Conservation (phyloP, 2,797 vertebrate species). For the Linurgus olivaceus region DNA sequence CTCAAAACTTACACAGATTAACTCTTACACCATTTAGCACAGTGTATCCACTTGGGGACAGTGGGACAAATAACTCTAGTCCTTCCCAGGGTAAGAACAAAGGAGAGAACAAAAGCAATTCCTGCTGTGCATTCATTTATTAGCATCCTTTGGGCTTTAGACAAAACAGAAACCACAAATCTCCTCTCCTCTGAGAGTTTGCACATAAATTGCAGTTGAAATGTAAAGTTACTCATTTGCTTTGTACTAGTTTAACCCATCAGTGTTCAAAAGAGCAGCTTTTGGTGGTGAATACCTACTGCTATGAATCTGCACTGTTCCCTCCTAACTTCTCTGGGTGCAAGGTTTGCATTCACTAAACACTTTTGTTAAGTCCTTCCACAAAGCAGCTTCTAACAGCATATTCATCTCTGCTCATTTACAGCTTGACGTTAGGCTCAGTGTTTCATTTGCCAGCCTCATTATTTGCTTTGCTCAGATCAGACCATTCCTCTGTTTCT, state of each 20-base stretch:
- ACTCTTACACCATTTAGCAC: neutral
- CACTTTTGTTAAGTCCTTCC: neutral
- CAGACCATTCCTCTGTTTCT: conserved; percentile 5
- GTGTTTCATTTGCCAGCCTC: conserved; percentile 3
- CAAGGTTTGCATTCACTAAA: neutral
- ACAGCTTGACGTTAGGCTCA: neutral
- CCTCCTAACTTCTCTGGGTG: neutral
- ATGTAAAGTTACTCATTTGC: neutral
- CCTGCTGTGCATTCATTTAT: neutral
- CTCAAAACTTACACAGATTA: too few species aligned
- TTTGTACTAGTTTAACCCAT: neutral
- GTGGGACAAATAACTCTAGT: neutral
- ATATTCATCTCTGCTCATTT: neutral
- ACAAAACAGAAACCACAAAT: neutral
- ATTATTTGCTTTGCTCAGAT: conserved; percentile 35
- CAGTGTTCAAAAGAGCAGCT: neutral
- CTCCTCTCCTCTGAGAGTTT: neutral
- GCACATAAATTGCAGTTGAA: neutral
- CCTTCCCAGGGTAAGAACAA: neutral
- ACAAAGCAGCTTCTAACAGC: neutral
- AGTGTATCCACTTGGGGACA: neutral
- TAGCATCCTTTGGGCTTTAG: neutral
- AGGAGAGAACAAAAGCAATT: neutral
- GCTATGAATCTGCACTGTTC: neutral
- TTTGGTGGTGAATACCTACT: neutral